Base-by-base conservation (phyloP, 1,140 invertebrate species). In the Achroia grisella region DNA sequence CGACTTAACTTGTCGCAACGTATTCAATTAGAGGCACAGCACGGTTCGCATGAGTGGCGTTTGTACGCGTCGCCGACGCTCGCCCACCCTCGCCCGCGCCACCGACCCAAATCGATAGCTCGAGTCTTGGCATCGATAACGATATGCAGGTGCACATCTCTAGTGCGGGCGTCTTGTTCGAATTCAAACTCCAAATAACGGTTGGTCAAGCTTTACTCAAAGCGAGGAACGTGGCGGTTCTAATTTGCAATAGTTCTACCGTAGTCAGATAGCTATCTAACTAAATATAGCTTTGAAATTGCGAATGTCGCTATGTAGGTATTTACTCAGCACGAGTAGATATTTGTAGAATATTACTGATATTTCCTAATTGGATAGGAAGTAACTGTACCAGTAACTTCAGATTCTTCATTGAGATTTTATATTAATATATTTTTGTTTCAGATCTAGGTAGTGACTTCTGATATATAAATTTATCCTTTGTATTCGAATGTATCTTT, bases 131-230 rank as follows among this genome's bases (percentile, higher is more conserved):
- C 47, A 68, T 68, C 64, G 64, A 61, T 56, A 62, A 42, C 40
- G 41, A 56, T 47, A 54, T 47, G 45, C 50, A 47, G 45, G 32
- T 15, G 49, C 45, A 52, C 68, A 63, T 30, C 69, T 30, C 71
- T 74, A 71, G 37, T 48, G 37, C 61, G 41, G 54, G 9, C 35
- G 41, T 34, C 71, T 70, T 77, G 71, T 67, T 79, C 60, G 17
- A 23, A 23, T 23, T 23, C n/a, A 64, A 75, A 71, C 72, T 75
- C 62, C 68, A 70, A 72, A 78, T 78, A 80, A 76, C 76, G 76
- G 68, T 80, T 74, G 74, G 73, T 80, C 76, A 78, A 78, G 73
- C 76, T 63, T 67, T 64, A 66, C 64, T 77, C 73, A 72, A 77
- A 80, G 76, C 73, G 59, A 55, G 62, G 68, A 62, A 67, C 69